These are phyloP conservation scores for Acridotheres tristis DNA, from an alignment of 2,797 vertebrate species.

Conservation along the genomic window DNA sequence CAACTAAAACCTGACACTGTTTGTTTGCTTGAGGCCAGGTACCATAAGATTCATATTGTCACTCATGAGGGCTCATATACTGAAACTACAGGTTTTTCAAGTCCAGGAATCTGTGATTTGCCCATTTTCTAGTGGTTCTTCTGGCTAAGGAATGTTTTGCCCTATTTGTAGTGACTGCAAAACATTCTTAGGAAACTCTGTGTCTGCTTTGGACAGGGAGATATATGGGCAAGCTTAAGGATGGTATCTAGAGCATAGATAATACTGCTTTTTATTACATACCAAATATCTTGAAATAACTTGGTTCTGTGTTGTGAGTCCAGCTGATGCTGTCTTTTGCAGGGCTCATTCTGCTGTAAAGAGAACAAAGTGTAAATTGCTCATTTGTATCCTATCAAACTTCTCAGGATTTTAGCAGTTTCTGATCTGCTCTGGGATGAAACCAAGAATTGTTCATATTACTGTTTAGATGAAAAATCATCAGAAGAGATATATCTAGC, in stretches of 20 bases:
- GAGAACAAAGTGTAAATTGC: background rate
- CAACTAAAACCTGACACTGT: background rate
- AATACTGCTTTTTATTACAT: background rate
- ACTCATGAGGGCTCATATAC: background rate
- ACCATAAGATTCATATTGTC: background rate
- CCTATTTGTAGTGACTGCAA: background rate
- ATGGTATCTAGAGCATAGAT: background rate
- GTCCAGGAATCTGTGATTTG: background rate
- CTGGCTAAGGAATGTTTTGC: background rate
- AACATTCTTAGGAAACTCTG: background rate
- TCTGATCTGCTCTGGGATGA: background rate
- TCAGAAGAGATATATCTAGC: background rate
- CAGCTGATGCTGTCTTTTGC: background rate
- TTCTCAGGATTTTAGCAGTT: background rate
- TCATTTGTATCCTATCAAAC: background rate
- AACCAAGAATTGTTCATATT: background rate
- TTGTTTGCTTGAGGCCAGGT: background rate
- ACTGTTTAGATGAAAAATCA: background rate
- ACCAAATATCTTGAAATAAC: background rate
- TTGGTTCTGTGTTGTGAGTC: background rate
- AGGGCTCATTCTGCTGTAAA: background rate
- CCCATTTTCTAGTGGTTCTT: background rate
- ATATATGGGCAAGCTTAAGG: background rate
- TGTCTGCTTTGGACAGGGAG: background rate
- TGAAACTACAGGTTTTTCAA: slow-evolving; percentile 12